Base-by-base conservation (phyloP, 2,888 invertebrate species). In the Dione juno region DNA sequence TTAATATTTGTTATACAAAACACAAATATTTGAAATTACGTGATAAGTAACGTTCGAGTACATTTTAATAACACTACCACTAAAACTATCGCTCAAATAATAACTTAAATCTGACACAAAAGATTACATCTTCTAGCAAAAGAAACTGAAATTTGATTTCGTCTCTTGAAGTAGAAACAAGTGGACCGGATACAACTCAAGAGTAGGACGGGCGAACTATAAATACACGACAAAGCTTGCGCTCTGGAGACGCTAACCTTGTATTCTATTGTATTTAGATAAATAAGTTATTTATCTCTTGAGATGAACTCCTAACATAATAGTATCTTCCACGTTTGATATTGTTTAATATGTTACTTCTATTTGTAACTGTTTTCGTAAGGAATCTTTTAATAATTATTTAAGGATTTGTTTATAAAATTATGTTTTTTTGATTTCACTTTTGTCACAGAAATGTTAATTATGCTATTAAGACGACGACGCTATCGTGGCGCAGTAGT, bases 211-310 rank as follows among this genome's bases (percentile, higher is more conserved):
- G 61, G 61, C 28, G 45, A 35, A 61, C 64, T 64, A 64, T 64
- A 52, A 64, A 64, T 64, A 64, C 57, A 37, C 57, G 64, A 64
- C 64, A 37, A 64, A 37, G 50, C 64, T 52, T 52, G 64, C 50
- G 43, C 59, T 64, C 64, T 50, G 37, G 52, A 64, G 64, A 40
- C 40, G 13, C 50, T 64, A 52, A 64, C 64, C 64, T 64, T 64
- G 64, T 64, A 50, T 50, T 64, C 64, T 64, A 64, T 64, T 64
- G 64, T 64, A 45, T 61, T 52, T 16, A 64, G 64, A 52, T 64
- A 64, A 64, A 64, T 64, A 64, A 64, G 50, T 64, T 64, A 64
- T 64, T 64, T 64, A 64, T 64, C 37, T 50, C 52, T 52, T 50
- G 37, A 37, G 50, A 64, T 28, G 35, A n/a, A 57, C 57, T 57